Base-by-base conservation (phyloP, 2,797 vertebrate genomes). In the Paedocypris micromegethes region DNA sequence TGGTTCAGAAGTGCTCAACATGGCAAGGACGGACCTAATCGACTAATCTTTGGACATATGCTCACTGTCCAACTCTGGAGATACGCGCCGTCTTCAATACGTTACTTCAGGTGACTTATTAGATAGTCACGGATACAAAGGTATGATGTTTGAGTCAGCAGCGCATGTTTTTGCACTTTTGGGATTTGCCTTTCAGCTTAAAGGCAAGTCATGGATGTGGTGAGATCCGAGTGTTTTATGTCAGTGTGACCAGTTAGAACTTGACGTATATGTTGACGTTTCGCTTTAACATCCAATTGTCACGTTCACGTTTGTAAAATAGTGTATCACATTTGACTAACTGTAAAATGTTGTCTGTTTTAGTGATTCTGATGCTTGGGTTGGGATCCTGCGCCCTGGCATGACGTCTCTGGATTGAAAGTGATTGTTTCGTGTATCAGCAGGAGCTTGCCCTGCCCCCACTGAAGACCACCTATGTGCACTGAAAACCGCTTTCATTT, bases 381-480 rank as follows among this genome's bases (percentile, higher is more conserved):
- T 62, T 56, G 50, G 23, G 73, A 9, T 75, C 78, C 58, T 71
- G 63, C 78, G 68, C 55, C 43, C 74, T 64, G 61, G 59, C 65
- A 63, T 48, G 9, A 72, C 65, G 23, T 23, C 74, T 68, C 44
- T 62, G 46, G 67, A 69, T 68, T 53, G 68, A 72, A 55, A 73
- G 61, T 70, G 66, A 77, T 43, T 56, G 65, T 76, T 62, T 56
- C 76, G 71, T 76, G 78, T 83, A 76, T 75, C 82, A 77, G 64
- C 69, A 74, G 75, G 64, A 75, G 60, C 52, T 74, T 66, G 45
- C 4, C 66, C 45, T 76, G 75, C 74, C 60, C 76, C 76, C 70
- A 75, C 66, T 52, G 43, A 41, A 80, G 81, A 76, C 77, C 83
- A 84, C 87, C 80, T 84, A 89, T 90, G 87, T 82, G 85, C 75